Evolutionary conservation across 2,113 vertebrate genomes (phyloP).

Genomic region (Callionymus lyra): DNA sequence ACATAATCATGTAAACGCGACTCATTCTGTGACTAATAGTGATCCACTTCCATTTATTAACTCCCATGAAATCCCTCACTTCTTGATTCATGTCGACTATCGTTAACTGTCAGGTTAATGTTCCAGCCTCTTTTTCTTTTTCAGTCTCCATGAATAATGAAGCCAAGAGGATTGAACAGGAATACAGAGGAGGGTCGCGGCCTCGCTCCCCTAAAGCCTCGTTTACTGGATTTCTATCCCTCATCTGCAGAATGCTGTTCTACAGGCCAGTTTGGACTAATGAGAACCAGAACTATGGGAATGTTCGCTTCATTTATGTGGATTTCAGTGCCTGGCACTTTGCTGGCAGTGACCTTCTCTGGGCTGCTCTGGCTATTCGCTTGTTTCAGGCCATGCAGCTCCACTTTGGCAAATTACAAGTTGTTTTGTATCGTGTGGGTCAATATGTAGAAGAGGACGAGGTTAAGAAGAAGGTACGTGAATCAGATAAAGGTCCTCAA

Average conservation of each 20-base stretch:
- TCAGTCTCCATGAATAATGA: slow-evolving; percentile 58
- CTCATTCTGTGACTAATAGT: too few relatives aligned
- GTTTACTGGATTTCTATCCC: slow-evolving; percentile 33
- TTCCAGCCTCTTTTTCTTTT: slow-evolving; percentile 11
- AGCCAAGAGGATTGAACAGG: slow-evolving; percentile 37
- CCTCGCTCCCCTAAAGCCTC: slow-evolving; percentile 31
- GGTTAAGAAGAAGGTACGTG: slow-evolving; percentile 41
- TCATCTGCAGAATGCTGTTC: slow-evolving; percentile 70
- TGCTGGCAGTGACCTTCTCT: slow-evolving; percentile 84
- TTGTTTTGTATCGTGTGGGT: slow-evolving; percentile 71
- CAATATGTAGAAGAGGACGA: slow-evolving; percentile 50
- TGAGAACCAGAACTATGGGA: slow-evolving; percentile 61
- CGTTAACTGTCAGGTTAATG: too few relatives aligned
- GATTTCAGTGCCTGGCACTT: slow-evolving; percentile 93
- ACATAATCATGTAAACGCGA: too few relatives aligned
- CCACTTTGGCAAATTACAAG: slow-evolving; percentile 74
- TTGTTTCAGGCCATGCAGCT: slow-evolving; percentile 70
- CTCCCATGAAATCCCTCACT: too few relatives aligned
- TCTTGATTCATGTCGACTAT: too few relatives aligned
- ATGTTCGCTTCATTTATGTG: slow-evolving; percentile 77
- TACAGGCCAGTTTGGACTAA: slow-evolving; percentile 71
- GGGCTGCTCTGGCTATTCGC: slow-evolving; percentile 83
- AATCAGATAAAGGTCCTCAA: neutral
- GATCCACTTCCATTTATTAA: too few relatives aligned
- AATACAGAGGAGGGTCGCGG: slow-evolving; percentile 4